These are phyloP conservation scores for Cyanoderma ruficeps DNA, from an alignment of 2,113 vertebrate genomes.

Conservation along the genomic window DNA sequence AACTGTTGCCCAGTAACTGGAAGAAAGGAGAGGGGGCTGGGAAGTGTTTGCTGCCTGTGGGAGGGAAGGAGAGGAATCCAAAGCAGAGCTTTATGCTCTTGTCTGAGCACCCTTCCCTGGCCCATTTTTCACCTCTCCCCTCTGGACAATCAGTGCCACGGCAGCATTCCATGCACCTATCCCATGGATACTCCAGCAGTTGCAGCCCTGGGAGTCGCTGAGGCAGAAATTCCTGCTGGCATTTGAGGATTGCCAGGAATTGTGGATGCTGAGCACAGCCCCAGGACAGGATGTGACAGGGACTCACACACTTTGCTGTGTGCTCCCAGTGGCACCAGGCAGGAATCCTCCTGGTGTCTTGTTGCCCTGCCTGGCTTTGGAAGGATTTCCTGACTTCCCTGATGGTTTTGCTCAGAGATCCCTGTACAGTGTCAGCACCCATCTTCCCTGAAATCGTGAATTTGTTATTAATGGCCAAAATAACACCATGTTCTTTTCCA, in stretches of 20 bases:
- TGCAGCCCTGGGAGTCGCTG: neutral
- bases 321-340: neutral
- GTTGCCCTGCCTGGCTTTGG: neutral
- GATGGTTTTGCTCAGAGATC: neutral
- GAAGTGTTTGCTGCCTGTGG: neutral
- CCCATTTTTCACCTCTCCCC: neutral
- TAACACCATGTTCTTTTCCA: neutral
- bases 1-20: neutral
- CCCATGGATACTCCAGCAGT: neutral
- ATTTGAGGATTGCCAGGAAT: neutral
- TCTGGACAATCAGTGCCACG: neutral
- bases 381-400: neutral
- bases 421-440: neutral
- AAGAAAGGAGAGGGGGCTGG: neutral
- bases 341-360: neutral
- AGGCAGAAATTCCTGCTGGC: neutral
- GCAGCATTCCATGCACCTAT: neutral
- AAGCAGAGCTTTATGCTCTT: neutral
- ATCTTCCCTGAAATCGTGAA: neutral
- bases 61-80: neutral
- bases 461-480: neutral
- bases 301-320: neutral
- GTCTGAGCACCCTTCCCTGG: neutral
- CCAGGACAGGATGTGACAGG: accelerated
- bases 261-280: neutral